Base-by-base conservation (phyloP, 2,888 invertebrate species). In the Eurytoma adleriae region DNA sequence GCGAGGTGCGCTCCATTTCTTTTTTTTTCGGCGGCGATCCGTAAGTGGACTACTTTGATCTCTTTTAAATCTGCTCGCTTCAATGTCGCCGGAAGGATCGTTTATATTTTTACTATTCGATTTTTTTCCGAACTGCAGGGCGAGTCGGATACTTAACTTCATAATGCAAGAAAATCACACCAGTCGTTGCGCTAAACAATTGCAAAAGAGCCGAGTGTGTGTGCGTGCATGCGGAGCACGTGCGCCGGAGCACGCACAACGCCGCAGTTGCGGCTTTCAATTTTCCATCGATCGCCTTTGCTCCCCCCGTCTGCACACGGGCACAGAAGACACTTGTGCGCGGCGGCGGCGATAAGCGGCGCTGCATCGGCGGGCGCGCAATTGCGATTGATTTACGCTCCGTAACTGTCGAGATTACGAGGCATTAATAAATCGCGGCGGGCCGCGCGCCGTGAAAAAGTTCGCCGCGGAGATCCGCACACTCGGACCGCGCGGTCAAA, bases 341-440 rank as follows among this genome's bases (percentile, higher is more conserved):
- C 62, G 16, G 18, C 64, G 83, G 64, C 80, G 81, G 66, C 82
- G 81, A 81, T 64, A 64, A 64, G 64, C 64, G 30, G 13, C 20
- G 61, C 50, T 52, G 75, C 50, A 62, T 40, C n/a, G n/a, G 61
- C 71, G n/a, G 57, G 40, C 24, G 7, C 18, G 73, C 71, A 74
- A 78, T 78, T 80, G 77, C 73, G 73, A 80, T 80, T 80, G 73
- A 80, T 80, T 78, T 73, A 80, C 69, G 69, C 80, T 54, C 24
- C 73, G 77, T 72, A 73, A 69, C 73, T 61, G 80, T 70, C 77
- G 59, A 77, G 77, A 80, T 80, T 77, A 73, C 67, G 67, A 59
- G 64, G 52, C 75, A 66, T 67, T 79, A 79, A n/a, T 74, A 70
- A 74, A 71, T 71, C 66, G 72, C 57, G 18, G 30, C 50, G 1